Evolutionary conservation across 2,797 vertebrate species (phyloP).

Genomic region (Odontamblyopus rebecca): DNA sequence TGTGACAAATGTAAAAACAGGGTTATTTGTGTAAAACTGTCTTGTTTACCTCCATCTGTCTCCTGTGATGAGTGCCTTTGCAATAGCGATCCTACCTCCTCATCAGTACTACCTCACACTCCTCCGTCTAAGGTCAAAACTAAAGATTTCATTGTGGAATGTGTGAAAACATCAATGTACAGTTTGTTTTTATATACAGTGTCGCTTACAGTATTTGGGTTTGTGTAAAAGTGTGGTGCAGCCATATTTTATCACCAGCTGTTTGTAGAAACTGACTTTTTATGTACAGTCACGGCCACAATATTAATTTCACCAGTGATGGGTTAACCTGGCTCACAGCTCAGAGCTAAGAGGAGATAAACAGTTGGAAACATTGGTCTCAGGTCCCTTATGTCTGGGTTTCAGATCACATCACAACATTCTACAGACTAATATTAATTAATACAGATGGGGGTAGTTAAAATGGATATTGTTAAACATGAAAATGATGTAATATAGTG

Average conservation of each 20-base stretch:
- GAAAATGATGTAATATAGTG: too few species aligned
- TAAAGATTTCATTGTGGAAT: background rate
- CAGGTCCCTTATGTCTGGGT: too few species aligned
- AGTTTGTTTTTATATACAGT: background rate
- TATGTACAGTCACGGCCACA: background rate
- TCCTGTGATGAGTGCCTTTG: background rate
- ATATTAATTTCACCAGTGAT: background rate
- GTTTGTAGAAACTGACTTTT: background rate
- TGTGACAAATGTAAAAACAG: background rate
- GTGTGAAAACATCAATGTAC: background rate
- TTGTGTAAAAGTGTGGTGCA: background rate
- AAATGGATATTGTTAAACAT: too few species aligned
- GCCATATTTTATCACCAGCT: constrained; percentile 1
- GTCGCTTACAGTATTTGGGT: background rate
- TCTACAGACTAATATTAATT: too few species aligned
- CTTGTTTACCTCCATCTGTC: background rate
- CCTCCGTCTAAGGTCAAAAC: background rate
- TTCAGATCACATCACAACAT: too few species aligned
- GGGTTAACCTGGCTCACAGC: too few species aligned
- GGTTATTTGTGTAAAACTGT: background rate
- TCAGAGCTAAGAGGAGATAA: too few species aligned
- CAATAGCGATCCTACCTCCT: background rate
- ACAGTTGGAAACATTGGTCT: too few species aligned
- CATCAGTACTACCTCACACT: constrained; percentile 3
- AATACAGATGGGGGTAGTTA: too few species aligned